Base-by-base conservation (phyloP, 2,797 vertebrate species). In the Sebastes aleutianus region DNA sequence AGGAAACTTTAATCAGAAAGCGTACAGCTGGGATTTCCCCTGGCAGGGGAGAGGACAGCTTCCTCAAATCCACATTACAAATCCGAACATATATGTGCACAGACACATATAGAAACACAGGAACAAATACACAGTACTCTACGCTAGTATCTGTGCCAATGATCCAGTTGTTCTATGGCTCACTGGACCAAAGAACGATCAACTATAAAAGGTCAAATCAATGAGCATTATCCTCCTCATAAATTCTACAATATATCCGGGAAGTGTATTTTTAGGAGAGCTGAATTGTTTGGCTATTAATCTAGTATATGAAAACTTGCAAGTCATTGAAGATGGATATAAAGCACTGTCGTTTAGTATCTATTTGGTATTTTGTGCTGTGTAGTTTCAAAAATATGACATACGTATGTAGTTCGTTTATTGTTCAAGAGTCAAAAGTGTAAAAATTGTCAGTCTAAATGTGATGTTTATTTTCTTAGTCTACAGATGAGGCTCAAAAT, bases 131-230 rank as follows among this genome's bases (percentile, higher is more conserved):
- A 79, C 24, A 32, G 8, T 11, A 13, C 34, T 22, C 43, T 69
- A 70, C 68, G 66, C 29, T 58, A 68, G 13, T 82, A 56, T 70
- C 76, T 79, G 70, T 34, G 64, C 67, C 79, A 87, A 39, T 32
- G 68, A 83, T 79, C 72, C 75, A 81, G 85, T 81, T 85, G 76
- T 73, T 87, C 57, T 81, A 79, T 66, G 78, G 61, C 85, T 86
- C 78, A 56, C 67, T 83, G 75, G 83, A 78, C 66, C 78, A 87
- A 87, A 85, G 64, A 83, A 74, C 34, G 82, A 79, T 65, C 71
- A 85, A 77, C 73, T 73, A 53, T 72, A 43, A 77, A 66, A 92
- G 74, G 86, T 87, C 79, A 87, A 88, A 93, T 94, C 92, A 88
- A 95, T 93, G 80, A 81, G 47, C 85, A 90, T 84, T 82, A 89